These are phyloP conservation scores for Crepidodera aurea DNA, from an alignment of 2,888 invertebrate genomes.

Conservation along the genomic window DNA sequence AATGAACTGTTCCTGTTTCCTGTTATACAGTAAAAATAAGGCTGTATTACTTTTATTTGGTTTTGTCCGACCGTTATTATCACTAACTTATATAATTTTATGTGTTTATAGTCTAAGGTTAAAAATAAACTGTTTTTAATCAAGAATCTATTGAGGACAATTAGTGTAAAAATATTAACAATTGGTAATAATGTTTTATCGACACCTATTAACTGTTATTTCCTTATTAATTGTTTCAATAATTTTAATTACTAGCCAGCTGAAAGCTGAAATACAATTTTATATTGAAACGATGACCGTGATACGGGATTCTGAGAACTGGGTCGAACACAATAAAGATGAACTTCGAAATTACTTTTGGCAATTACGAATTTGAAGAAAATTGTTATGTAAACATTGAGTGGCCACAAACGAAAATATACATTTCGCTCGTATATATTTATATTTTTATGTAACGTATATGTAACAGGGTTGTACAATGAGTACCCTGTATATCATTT, in stretches of 20 bases:
- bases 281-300: slow-evolving; percentile 9
- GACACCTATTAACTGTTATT: not conserved
- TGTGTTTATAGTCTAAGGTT: not conserved
- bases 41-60: too few relatives aligned
- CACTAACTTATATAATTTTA: too few relatives aligned
- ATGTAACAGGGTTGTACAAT: too few relatives aligned
- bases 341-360: slow-evolving; percentile 23
- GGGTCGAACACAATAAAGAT: slow-evolving; percentile 21
- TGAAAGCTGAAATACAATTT: not conserved
- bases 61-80: too few relatives aligned
- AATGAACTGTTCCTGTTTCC: too few relatives aligned
- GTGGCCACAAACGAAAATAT: not conserved
- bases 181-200: not conserved
- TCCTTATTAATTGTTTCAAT: not conserved
- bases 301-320: slow-evolving; percentile 21
- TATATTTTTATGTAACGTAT: too few relatives aligned
- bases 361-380: slow-evolving; percentile 23
- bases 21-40: too few relatives aligned
- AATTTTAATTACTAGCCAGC: slow-evolving; percentile 4
- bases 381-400: slow-evolving; percentile 21
- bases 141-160: not conserved
- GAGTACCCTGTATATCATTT: too few relatives aligned
- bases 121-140: not conserved
- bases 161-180: slow-evolving; percentile 1
- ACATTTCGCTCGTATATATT: too few relatives aligned